phyloP scores from a whole-genome alignment of 2,888 invertebrate species.

The Pilophorus perplexus region DNA sequence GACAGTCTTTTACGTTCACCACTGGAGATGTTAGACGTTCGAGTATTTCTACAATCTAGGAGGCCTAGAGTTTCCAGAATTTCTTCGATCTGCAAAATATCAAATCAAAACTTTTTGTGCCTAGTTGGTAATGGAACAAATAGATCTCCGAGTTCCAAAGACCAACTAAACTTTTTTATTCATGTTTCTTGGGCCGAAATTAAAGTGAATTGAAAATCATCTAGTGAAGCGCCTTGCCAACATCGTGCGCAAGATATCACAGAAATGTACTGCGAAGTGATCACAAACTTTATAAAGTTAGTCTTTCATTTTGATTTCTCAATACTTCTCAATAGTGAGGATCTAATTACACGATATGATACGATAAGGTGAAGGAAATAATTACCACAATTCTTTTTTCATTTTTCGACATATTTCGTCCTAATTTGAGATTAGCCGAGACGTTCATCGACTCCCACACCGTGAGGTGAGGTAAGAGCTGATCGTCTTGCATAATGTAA shows the following conservation, averaged over 20 bases:
- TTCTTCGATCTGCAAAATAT: conserved; percentile 62
- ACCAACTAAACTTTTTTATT: neutral
- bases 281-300: too few species aligned
- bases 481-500: conserved; percentile 96
- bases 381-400: conserved; percentile 48
- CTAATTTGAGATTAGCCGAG: conserved; percentile 86
- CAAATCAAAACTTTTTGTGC: neutral
- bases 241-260: too few species aligned
- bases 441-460: conserved; percentile 91
- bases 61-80: conserved; percentile 70
- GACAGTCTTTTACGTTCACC: conserved; percentile 75
- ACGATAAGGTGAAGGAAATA: too few species aligned
- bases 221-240: too few species aligned
- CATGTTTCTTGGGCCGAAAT: neutral
- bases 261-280: too few species aligned
- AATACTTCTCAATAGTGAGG: too few species aligned
- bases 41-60: conserved; percentile 63
- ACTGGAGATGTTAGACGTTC: conserved; percentile 67
- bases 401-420: conserved; percentile 53
- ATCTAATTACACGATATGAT: neutral
- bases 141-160: neutral
- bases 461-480: conserved; percentile 82
- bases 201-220: neutral
- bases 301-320: too few species aligned
- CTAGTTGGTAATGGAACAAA: too few species aligned